Conservation (phyloP, 2,888 invertebrate genomes). For the Dorcus hopei region DNA sequence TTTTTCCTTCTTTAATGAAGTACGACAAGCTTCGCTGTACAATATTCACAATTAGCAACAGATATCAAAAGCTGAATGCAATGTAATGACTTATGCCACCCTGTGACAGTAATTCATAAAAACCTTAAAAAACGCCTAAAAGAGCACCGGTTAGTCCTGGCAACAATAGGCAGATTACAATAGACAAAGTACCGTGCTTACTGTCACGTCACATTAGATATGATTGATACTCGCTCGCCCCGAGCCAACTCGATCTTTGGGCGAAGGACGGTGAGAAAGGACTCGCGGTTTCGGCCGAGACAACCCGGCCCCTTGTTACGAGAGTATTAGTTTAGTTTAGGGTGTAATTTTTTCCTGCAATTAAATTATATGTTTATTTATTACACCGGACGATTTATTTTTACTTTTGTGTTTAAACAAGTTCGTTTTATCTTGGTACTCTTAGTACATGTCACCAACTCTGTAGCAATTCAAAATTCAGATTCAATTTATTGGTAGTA, state of each 20-base stretch:
- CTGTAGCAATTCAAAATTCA: too few relatives aligned
- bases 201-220: conserved; percentile 51
- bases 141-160: conserved; percentile 40
- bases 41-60: conserved; percentile 4
- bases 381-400: conserved; percentile 38
- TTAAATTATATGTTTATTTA: conserved; percentile 39
- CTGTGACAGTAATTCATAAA: conserved; percentile 39
- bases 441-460: too few relatives aligned
- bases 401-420: conserved; percentile 37
- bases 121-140: conserved; percentile 38
- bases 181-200: conserved; percentile 50
- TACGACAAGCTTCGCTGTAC: too few relatives aligned
- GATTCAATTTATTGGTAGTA: too few relatives aligned
- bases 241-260: conserved; percentile 33
- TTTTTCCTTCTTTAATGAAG: too few relatives aligned
- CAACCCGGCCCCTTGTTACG: conserved; percentile 15
- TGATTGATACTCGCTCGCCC: conserved; percentile 45
- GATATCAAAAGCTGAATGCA: conserved; percentile 9
- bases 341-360: conserved; percentile 26
- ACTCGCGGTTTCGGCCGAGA: conserved; percentile 33
- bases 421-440: conserved; percentile 4
- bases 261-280: conserved; percentile 39
- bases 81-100: conserved; percentile 18
- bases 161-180: conserved; percentile 51
- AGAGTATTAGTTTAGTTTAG: conserved; percentile 15